Evolutionary conservation across 2,888 invertebrate species (phyloP).

Genomic region (Augiades crinisus): DNA sequence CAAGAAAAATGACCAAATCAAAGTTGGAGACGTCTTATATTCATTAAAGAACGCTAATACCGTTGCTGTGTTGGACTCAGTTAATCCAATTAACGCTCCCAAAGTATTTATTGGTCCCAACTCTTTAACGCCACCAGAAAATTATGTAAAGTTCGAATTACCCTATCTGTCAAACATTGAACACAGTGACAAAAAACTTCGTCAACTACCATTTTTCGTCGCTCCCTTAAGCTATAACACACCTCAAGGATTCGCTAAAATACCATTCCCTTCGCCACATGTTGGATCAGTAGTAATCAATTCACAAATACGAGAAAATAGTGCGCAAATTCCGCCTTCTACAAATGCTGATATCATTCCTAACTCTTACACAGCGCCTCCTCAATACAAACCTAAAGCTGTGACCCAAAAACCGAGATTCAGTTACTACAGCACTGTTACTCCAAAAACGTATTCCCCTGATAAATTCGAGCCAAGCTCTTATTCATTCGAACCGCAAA

Average conservation of each 20-base stretch:
- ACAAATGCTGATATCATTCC: conserved; percentile 42
- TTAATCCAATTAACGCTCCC: conserved; percentile 85
- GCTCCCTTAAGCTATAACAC: conserved; percentile 92
- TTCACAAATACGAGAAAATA: conserved; percentile 61
- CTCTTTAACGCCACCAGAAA: conserved; percentile 85
- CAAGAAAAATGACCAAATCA: conserved; percentile 73
- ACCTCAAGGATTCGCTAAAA: conserved; percentile 92
- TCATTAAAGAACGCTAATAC: conserved; percentile 86
- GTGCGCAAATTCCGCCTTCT: conserved; percentile 38
- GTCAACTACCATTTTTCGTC: conserved; percentile 91
- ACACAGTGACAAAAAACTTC: conserved; percentile 86
- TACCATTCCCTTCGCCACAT: conserved; percentile 92
- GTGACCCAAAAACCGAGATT: conserved; percentile 65
- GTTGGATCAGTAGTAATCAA: conserved; percentile 92
- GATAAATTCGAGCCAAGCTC: conserved; percentile 54
- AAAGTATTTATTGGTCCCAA: conserved; percentile 92
- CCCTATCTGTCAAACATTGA: conserved; percentile 90
- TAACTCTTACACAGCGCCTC: conserved; percentile 47
- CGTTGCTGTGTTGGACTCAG: conserved; percentile 89
- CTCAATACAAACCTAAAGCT: conserved; percentile 49
- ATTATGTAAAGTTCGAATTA: conserved; percentile 90
- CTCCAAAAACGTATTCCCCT: conserved; percentile 53
- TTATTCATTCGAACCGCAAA: conserved; percentile 70
- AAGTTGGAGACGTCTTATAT: conserved; percentile 86
- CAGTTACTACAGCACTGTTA: conserved; percentile 66